phyloP scores from a whole-genome alignment of 1,140 invertebrate genomes.

The Matsumurasca onukii region DNA sequence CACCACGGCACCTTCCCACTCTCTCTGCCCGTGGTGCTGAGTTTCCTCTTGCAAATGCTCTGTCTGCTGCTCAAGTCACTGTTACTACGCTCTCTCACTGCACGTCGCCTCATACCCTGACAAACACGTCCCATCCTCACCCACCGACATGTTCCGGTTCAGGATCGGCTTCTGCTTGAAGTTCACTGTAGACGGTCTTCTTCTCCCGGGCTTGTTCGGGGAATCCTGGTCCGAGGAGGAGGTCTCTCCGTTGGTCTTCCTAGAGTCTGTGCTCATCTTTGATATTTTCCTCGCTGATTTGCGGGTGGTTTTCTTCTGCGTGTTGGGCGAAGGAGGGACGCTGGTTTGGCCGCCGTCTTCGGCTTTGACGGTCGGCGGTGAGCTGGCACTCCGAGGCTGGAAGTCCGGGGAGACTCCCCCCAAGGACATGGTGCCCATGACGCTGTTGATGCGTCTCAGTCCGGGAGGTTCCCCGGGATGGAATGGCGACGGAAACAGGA shows the following conservation, averaged over 20 bases:
- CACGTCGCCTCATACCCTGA: slow-evolving; percentile 27
- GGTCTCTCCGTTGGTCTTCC: slow-evolving; percentile 33
- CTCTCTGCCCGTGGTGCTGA: slow-evolving; percentile 41
- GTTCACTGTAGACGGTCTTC: slow-evolving; percentile 37
- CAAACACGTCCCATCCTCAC: slow-evolving; percentile 4
- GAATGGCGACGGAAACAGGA: neutral
- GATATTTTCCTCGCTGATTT: slow-evolving; percentile 27
- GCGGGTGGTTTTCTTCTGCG: slow-evolving; percentile 8
- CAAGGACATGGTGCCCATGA: slow-evolving; percentile 27
- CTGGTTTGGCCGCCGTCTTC: slow-evolving; percentile 7
- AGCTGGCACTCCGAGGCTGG: slow-evolving; percentile 17
- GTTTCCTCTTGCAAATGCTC: slow-evolving; percentile 40
- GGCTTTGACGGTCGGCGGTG: slow-evolving; percentile 14
- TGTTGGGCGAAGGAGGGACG: slow-evolving; percentile 28
- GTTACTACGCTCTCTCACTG: slow-evolving; percentile 40
- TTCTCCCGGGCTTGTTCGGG: slow-evolving; percentile 38
- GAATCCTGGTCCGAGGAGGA: slow-evolving; percentile 43
- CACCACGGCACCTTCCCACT: slow-evolving; percentile 52
- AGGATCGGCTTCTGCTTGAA: slow-evolving; percentile 31
- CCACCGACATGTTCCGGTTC: slow-evolving; percentile 22
- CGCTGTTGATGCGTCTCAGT: slow-evolving; percentile 22
- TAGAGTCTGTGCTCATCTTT: slow-evolving; percentile 14
- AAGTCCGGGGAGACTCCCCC: neutral
- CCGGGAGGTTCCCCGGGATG: neutral
- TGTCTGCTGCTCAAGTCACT: slow-evolving; percentile 43